A percentile compares a stretch with the other conserved stretches of the same genome.
Conservation (phyloP, 2,113 vertebrate genomes). For the Halcyon senegalensis region DNA sequence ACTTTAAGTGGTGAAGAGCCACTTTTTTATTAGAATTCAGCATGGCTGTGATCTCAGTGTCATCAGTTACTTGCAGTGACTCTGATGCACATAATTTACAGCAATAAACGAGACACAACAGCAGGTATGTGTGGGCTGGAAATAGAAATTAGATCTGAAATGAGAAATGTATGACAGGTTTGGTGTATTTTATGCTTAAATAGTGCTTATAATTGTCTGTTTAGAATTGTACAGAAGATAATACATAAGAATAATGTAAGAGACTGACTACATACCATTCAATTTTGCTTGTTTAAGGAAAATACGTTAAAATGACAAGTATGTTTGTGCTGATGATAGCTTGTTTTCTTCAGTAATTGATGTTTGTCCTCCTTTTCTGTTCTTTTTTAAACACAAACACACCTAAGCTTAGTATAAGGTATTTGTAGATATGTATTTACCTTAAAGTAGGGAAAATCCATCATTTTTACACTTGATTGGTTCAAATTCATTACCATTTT, state of each 20-base stretch:
- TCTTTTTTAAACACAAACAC: neutral
- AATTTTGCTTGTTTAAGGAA: neutral
- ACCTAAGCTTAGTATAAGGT: neutral
- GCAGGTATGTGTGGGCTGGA: neutral
- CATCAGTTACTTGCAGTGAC: neutral
- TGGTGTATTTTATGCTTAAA: constrained; percentile 15
- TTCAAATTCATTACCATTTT: neutral
- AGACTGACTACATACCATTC: neutral
- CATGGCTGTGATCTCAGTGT: neutral
- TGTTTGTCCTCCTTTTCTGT: neutral
- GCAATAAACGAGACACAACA: constrained; percentile 9
- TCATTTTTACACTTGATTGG: neutral
- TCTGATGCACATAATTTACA: constrained; percentile 15
- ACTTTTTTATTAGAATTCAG: constrained; percentile 21
- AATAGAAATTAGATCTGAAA: constrained; percentile 4
- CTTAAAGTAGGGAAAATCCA: neutral
- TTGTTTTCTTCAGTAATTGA: constrained; percentile 30
- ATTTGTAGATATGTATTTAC: neutral
- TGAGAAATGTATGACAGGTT: neutral
- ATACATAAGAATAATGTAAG: neutral
- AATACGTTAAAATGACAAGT: neutral
- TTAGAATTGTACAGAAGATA: neutral
- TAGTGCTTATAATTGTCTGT: neutral
- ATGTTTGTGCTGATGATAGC: neutral
- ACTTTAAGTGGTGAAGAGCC: neutral